phyloP scores from a whole-genome alignment of 2,113 vertebrate genomes.

The Rhabdornis inornatus region DNA sequence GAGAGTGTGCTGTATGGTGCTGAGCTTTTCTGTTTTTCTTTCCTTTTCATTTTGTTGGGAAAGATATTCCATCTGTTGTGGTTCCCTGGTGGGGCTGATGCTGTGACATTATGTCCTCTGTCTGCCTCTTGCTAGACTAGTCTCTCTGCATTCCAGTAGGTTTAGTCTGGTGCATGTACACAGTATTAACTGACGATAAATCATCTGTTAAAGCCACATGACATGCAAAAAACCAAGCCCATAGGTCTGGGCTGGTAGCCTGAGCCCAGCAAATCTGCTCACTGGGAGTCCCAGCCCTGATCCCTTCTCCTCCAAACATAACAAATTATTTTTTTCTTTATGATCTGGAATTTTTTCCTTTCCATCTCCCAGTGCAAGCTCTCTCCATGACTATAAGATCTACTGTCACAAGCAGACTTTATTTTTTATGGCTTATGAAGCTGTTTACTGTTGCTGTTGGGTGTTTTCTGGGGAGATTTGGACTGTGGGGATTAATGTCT shows the following conservation, averaged over 20 bases:
- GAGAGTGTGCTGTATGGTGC: not conserved
- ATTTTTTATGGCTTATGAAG: not conserved
- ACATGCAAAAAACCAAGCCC: not conserved
- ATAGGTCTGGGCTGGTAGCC: not conserved
- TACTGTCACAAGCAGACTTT: not conserved
- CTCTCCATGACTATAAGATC: not conserved
- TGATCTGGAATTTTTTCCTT: not conserved
- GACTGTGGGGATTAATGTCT: not conserved
- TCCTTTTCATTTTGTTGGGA: constrained; percentile 4
- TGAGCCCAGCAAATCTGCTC: not conserved
- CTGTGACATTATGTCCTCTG: constrained; percentile 30
- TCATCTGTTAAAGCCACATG: constrained; percentile 18
- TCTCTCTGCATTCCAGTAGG: constrained; percentile 55
- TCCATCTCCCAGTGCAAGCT: not conserved
- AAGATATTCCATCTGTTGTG: constrained; percentile 49
- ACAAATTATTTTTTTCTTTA: not conserved
- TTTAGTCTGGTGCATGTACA: constrained; percentile 32
- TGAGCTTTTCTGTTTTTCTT: constrained; percentile 31
- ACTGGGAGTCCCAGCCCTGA: not conserved
- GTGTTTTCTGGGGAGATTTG: not conserved
- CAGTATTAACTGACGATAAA: constrained; percentile 2
- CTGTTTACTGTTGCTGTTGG: not conserved
- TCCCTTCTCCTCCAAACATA: not conserved
- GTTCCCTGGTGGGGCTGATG: constrained; percentile 26
- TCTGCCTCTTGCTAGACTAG: constrained; percentile 42